phyloP scores from a whole-genome alignment of 1,140 invertebrate genomes.

The Orius insidiosus region DNA sequence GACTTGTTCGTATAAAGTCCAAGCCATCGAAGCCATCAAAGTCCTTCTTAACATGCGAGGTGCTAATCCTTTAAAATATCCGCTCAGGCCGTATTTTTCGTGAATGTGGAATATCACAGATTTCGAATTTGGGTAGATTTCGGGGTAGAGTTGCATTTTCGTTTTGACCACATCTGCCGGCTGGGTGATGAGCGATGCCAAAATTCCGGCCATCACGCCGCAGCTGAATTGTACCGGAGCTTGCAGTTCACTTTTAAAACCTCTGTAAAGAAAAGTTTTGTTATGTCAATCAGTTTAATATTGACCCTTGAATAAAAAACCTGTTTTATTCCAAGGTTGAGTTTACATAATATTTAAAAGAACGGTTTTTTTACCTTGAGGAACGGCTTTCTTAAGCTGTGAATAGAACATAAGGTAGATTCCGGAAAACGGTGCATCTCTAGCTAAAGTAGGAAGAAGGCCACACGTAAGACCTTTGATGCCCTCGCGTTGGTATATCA shows the following conservation, averaged over 20 bases:
- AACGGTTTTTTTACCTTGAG: slow-evolving; percentile 33
- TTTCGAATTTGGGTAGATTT: slow-evolving; percentile 9
- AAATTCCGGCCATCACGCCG: slow-evolving; percentile 60
- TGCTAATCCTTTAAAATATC: slow-evolving; percentile 75
- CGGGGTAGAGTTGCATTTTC: slow-evolving; percentile 75
- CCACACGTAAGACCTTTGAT: slow-evolving; percentile 65
- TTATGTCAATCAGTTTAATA: background rate
- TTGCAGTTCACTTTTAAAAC: slow-evolving; percentile 30
- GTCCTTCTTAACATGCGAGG: slow-evolving; percentile 75
- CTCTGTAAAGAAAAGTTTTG: slow-evolving; percentile 29
- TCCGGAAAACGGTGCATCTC: slow-evolving; percentile 84
- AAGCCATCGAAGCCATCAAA: slow-evolving; percentile 78
- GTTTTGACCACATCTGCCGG: slow-evolving; percentile 89
- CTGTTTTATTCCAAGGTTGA: background rate
- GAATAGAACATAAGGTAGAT: slow-evolving; percentile 89
- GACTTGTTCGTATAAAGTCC: slow-evolving; percentile 81
- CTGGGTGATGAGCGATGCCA: slow-evolving; percentile 72
- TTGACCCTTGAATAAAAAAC: slow-evolving; percentile 2
- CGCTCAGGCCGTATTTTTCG: slow-evolving; percentile 50
- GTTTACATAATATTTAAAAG: background rate
- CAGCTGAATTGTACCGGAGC: slow-evolving; percentile 51
- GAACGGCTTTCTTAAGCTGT: slow-evolving; percentile 49
- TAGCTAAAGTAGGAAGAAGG: slow-evolving; percentile 60
- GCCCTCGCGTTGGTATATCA: slow-evolving; percentile 65
- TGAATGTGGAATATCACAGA: slow-evolving; percentile 14